Base-by-base conservation (phyloP, 2,797 vertebrate genomes). In the Lagocephalus sceleratus region DNA sequence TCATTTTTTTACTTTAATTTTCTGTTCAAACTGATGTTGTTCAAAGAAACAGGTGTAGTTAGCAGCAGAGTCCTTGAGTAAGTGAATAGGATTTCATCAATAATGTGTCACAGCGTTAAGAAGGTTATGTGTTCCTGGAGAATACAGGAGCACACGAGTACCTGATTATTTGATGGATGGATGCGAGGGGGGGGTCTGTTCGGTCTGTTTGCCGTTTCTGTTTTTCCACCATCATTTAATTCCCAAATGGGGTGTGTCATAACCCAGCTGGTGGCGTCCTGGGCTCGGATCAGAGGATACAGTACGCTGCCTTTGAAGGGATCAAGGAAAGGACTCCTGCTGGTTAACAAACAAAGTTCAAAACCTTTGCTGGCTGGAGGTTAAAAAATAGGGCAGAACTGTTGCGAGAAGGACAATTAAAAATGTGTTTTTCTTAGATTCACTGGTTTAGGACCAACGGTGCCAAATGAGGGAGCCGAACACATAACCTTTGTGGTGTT, bases 281-380 rank as follows among this genome's bases (percentile, higher is more conserved):
- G 71, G 68, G 69, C 67, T 71, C 57, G 67, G 71, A 80, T 81
- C 82, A 77, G 71, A 82, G 72, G 76, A 75, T 81, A 72, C 74
- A 70, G 71, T 73, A 66, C 68, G 57, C 65, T 1, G 62, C 73
- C 75, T 85, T 86, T 84, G 69, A 83, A 78, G 52, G 76, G 76
- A 79, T 82, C 71, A 81, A 82, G 78, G 76, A 64, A 84, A 80
- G 58, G 60, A 53, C 71, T 70, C 73, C 75, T 47, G 71, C 84
- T 87, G 84, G n/a, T 84, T 57, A 82, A 82, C 70, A 87, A 87
- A 81, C 76, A 77, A 32, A 73, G 68, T 77, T 84, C 78, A 77
- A 78, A 79, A 54, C 68, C 63, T 70, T 73, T 2, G 12, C 57
- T 32, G 50, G 53, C 57, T 55, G 54, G 65, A 71, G 63, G 71